These are phyloP conservation scores for Pterocles orientalis DNA, from an alignment of 2,113 vertebrate species.

Conservation along the genomic window DNA sequence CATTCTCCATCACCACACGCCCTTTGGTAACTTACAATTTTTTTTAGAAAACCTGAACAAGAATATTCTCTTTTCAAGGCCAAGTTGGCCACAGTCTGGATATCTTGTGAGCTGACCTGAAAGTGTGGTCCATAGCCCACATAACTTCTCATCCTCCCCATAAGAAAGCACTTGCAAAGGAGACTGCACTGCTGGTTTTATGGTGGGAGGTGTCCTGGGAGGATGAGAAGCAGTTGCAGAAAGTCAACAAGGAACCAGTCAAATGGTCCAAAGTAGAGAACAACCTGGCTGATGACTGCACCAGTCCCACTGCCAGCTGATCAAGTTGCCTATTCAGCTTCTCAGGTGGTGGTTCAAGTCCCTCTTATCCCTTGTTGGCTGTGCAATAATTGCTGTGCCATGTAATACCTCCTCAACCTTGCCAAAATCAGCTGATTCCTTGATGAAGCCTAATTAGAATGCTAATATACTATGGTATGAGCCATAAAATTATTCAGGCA, in stretches of 20 bases:
- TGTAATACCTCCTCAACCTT: not conserved
- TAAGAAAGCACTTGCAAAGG: not conserved
- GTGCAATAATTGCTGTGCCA: not conserved
- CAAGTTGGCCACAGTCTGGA: not conserved
- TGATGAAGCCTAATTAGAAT: not conserved
- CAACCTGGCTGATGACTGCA: not conserved
- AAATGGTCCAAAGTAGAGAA: not conserved
- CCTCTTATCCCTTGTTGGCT: not conserved
- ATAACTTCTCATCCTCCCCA: not conserved
- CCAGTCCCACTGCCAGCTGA: not conserved
- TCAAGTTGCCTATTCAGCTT: not conserved
- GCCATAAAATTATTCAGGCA: not conserved
- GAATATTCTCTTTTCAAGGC: not conserved
- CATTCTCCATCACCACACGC: not conserved
- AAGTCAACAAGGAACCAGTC: not conserved
- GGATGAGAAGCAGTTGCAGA: not conserved
- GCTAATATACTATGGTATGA: not conserved
- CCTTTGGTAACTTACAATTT: not conserved
- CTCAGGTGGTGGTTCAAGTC: not conserved
- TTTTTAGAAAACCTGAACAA: slow-evolving; percentile 16
- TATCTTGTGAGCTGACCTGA: slow-evolving; percentile 17
- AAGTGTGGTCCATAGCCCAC: not conserved
- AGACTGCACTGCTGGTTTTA: not conserved
- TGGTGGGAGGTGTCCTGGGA: not conserved
- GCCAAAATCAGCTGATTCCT: not conserved